phyloP scores from a whole-genome alignment of 2,797 vertebrate genomes.

The Semaprochilodus insignis region DNA sequence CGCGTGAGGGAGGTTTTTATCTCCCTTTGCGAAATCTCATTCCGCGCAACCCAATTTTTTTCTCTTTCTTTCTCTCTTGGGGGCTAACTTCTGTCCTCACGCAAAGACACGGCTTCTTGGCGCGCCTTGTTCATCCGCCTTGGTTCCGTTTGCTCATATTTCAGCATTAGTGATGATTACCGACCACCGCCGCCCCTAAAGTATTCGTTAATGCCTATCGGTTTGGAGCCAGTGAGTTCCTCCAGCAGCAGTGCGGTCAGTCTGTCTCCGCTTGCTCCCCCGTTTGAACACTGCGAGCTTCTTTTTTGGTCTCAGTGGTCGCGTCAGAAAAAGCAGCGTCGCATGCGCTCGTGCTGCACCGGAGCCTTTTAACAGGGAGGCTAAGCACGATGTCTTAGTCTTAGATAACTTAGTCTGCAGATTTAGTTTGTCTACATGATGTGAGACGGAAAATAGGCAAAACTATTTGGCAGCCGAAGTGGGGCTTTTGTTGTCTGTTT shows the following conservation, averaged over 20 bases:
- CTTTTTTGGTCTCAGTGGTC: too few species aligned
- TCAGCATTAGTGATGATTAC: constrained; percentile 77
- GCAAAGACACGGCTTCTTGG: constrained; percentile 54
- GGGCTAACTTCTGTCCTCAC: constrained; percentile 50
- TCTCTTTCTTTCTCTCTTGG: constrained; percentile 20
- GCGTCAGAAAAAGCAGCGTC: too few species aligned
- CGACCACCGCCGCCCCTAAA: constrained; percentile 74
- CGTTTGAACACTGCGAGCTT: constrained; percentile 53
- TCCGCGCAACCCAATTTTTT: constrained; percentile 62
- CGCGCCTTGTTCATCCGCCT: constrained; percentile 79
- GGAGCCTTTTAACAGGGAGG: neutral
- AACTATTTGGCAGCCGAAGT: too few species aligned
- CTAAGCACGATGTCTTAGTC: too few species aligned
- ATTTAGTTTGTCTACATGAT: neutral
- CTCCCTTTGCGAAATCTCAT: constrained; percentile 68
- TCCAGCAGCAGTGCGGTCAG: neutral
- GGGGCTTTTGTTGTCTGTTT: neutral
- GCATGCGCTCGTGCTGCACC: too few species aligned
- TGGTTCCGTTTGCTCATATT: constrained; percentile 79
- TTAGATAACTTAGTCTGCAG: neutral
- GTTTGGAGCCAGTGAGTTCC: constrained; percentile 47
- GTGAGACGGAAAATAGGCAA: neutral
- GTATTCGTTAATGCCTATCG: constrained; percentile 46
- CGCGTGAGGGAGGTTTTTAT: constrained; percentile 68
- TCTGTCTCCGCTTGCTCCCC: constrained; percentile 35